Conservation (phyloP, 2,888 invertebrate genomes). For the Tenthredo amoena region DNA sequence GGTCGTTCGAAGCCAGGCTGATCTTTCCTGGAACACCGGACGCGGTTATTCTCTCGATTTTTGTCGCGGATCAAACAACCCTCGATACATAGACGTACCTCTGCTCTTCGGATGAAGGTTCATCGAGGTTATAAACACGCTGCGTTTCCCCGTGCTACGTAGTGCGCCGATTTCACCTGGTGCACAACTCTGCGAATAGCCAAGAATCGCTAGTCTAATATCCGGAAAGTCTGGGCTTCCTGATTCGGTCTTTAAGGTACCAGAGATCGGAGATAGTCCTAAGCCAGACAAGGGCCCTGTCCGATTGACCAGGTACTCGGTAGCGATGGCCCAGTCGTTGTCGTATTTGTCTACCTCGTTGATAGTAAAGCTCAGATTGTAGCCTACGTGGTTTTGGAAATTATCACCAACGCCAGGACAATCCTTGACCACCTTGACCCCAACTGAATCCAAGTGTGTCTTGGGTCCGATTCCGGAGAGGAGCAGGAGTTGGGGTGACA, state of each 20-base stretch:
- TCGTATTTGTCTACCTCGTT: background rate
- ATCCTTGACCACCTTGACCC: background rate
- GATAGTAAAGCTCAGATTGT: background rate
- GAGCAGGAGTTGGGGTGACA: background rate
- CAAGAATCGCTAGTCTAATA: conserved; percentile 84
- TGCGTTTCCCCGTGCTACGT: conserved; percentile 69
- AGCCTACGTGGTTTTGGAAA: background rate
- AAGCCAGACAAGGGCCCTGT: conserved; percentile 65
- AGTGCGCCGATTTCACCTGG: conserved; percentile 78
- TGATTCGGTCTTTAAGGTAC: conserved; percentile 81
- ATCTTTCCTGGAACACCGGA: conserved; percentile 74
- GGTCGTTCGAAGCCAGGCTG: conserved; percentile 83
- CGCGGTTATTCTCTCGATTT: background rate
- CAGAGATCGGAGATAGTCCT: conserved; percentile 72
- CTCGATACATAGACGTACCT: conserved; percentile 73
- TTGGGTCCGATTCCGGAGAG: background rate
- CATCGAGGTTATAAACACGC: conserved; percentile 72
- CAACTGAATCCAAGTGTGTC: background rate
- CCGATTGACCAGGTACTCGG: conserved; percentile 81
- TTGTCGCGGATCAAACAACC: background rate
- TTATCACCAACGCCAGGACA: background rate
- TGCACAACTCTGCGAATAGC: conserved; percentile 82
- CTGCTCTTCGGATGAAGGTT: conserved; percentile 84
- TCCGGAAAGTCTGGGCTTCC: conserved; percentile 84
- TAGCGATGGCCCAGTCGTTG: conserved; percentile 81